phyloP scores from a whole-genome alignment of 1,140 invertebrate genomes.

The Drosophila ananassae region DNA sequence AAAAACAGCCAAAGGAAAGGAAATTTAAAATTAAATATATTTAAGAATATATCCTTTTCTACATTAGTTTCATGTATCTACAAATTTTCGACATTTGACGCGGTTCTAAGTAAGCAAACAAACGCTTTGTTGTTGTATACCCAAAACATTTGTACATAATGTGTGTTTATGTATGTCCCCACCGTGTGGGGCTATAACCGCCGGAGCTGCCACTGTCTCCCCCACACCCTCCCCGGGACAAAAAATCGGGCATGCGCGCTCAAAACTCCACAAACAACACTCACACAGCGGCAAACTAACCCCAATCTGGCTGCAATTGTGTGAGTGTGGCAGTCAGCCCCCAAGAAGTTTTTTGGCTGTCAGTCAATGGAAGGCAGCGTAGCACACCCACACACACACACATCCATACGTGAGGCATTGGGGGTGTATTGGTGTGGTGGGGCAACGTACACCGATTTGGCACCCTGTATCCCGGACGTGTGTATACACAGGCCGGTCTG shows the following conservation, averaged over 20 bases:
- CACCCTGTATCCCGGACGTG: slow-evolving; percentile 58
- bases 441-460: slow-evolving; percentile 1
- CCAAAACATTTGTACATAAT: slow-evolving; percentile 67
- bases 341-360: slow-evolving; percentile 81
- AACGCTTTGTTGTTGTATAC: slow-evolving; percentile 70
- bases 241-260: slow-evolving; percentile 72
- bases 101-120: slow-evolving; percentile 52
- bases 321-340: slow-evolving; percentile 55
- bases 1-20: too few species aligned
- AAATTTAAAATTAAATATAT: background rate
- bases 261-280: slow-evolving; percentile 75
- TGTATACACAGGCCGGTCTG: slow-evolving; percentile 26
- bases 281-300: slow-evolving; percentile 60
- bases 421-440: slow-evolving; percentile 1
- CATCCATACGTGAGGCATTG: background rate
- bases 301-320: slow-evolving; percentile 54
- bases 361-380: slow-evolving; percentile 79
- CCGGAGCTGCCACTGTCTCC: background rate
- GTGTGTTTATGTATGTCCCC: slow-evolving; percentile 16
- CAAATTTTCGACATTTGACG: slow-evolving; percentile 43
- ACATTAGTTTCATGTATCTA: slow-evolving; percentile 10
- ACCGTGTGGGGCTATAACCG: slow-evolving; percentile 4
- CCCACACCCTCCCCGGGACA: background rate
- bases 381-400: slow-evolving; percentile 34
- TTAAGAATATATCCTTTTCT: background rate